Evolutionary conservation across 2,888 invertebrate genomes (phyloP).

Genomic region (Toxonevra muliebris): DNA sequence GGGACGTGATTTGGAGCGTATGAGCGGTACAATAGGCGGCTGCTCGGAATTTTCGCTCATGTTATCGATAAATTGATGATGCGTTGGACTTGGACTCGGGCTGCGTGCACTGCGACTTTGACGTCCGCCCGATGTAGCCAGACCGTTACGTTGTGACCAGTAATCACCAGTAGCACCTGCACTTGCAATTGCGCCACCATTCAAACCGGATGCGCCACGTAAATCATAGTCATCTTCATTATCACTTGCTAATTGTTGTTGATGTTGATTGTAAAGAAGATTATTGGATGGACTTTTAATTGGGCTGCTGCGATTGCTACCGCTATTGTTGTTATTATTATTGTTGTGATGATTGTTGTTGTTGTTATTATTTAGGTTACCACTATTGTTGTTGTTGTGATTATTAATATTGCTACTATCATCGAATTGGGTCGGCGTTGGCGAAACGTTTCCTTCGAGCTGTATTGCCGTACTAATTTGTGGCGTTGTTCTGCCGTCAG

Average conservation of each 20-base stretch:
- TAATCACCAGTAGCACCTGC: constrained; percentile 42
- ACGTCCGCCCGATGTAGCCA: constrained; percentile 35
- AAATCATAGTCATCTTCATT: constrained; percentile 52
- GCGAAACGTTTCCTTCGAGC: constrained; percentile 58
- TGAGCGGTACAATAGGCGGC: constrained; percentile 61
- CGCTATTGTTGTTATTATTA: constrained; percentile 29
- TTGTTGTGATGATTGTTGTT: constrained; percentile 32
- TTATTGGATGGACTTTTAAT: constrained; percentile 45
- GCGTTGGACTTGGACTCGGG: constrained; percentile 46
- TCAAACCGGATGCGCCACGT: constrained; percentile 36
- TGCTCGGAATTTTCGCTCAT: constrained; percentile 70
- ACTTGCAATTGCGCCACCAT: constrained; percentile 37
- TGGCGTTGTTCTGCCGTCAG: constrained; percentile 58
- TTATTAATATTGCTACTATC: constrained; percentile 39
- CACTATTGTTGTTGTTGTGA: constrained; percentile 47
- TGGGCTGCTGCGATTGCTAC: constrained; percentile 51
- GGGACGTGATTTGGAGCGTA: constrained; percentile 64
- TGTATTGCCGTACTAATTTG: constrained; percentile 62
- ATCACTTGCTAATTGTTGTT: constrained; percentile 41
- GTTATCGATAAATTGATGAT: constrained; percentile 63
- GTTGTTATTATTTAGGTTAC: constrained; percentile 35
- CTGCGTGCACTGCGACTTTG: constrained; percentile 43
- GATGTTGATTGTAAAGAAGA: constrained; percentile 37
- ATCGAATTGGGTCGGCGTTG: constrained; percentile 46
- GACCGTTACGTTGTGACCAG: constrained; percentile 55